phyloP scores from a whole-genome alignment of 1,140 invertebrate species.

The Drosophila fuyamai region DNA sequence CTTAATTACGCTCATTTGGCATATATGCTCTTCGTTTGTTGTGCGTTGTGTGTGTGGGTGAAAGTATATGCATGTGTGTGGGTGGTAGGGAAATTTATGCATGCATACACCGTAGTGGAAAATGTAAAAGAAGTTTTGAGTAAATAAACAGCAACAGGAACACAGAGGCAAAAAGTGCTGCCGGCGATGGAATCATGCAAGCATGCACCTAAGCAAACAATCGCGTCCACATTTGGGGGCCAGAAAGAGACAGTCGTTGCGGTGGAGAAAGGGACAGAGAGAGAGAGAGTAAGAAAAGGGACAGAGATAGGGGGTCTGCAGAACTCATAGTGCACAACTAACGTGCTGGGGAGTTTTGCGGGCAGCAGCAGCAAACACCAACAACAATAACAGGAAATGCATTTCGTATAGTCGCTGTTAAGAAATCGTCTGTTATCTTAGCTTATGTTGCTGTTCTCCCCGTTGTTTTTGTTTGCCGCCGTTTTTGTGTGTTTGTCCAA shows the following conservation, averaged over 20 bases:
- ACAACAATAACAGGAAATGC: slow-evolving; percentile 79
- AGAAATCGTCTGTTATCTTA: slow-evolving; percentile 77
- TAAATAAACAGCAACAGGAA: slow-evolving; percentile 73
- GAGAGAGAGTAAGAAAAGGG: slow-evolving; percentile 4
- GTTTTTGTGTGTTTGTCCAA: slow-evolving; percentile 63
- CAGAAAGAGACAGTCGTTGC: background rate
- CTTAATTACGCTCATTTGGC: slow-evolving; percentile 79
- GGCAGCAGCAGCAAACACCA: slow-evolving; percentile 38
- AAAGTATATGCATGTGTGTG: slow-evolving; percentile 19
- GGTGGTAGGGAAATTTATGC: slow-evolving; percentile 65
- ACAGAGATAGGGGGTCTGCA: slow-evolving; percentile 3
- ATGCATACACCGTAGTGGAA: slow-evolving; percentile 59
- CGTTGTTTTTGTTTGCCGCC: slow-evolving; percentile 60
- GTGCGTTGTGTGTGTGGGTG: slow-evolving; percentile 7
- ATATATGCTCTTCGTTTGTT: slow-evolving; percentile 33
- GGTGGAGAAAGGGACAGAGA: slow-evolving; percentile 3
- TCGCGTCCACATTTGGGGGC: slow-evolving; percentile 26
- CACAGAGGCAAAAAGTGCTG: slow-evolving; percentile 62
- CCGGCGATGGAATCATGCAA: slow-evolving; percentile 76
- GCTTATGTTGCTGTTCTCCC: slow-evolving; percentile 57
- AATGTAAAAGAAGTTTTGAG: slow-evolving; percentile 77
- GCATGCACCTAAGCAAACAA: slow-evolving; percentile 74
- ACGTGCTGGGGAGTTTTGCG: slow-evolving; percentile 51
- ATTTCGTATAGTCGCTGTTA: slow-evolving; percentile 68
- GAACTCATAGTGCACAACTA: slow-evolving; percentile 61